Conservation (phyloP, 2,113 vertebrate species). For the Alligator mississippiensis region DNA sequence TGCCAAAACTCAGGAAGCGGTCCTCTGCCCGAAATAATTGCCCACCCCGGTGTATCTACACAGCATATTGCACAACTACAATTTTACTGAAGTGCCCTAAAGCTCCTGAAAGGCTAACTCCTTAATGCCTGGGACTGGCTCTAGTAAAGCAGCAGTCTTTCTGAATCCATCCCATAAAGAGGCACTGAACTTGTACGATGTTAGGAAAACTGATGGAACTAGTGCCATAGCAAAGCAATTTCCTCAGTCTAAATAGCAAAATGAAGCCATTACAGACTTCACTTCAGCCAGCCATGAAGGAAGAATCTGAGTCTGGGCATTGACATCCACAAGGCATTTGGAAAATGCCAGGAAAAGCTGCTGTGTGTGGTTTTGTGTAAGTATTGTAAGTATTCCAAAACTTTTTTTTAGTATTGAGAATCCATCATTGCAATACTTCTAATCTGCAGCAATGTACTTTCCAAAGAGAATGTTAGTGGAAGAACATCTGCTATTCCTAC, state of each 20-base stretch:
- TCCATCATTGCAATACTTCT: not conserved
- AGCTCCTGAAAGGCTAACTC: not conserved
- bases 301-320: not conserved
- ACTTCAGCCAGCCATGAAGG: not conserved
- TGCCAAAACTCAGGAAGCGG: too few species aligned
- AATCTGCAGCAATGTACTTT: not conserved
- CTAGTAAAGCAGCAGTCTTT: not conserved
- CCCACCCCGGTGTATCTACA: not conserved
- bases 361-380: not conserved
- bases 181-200: not conserved
- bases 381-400: not conserved
- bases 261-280: not conserved
- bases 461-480: not conserved
- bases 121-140: not conserved
- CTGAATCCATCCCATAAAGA: not conserved
- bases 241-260: not conserved
- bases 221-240: not conserved
- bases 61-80: not conserved
- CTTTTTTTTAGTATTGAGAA: not conserved
- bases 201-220: not conserved
- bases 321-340: not conserved
- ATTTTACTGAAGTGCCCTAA: not conserved
- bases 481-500: not conserved
- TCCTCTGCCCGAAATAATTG: too few species aligned
- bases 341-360: not conserved